Base-by-base conservation (phyloP, 2,888 invertebrate species). In the Muschampia staudingeri region DNA sequence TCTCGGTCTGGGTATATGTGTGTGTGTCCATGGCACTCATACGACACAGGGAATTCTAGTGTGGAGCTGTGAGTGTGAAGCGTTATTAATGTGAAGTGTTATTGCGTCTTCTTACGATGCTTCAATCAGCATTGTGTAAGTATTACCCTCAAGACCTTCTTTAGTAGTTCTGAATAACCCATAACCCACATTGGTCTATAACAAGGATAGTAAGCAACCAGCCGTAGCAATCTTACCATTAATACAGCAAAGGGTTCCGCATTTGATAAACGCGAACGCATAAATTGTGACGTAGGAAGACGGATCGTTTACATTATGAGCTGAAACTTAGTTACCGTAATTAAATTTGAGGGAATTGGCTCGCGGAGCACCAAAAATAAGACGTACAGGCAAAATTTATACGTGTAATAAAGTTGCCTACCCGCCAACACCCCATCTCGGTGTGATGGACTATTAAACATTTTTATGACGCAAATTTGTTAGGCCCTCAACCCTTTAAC, bases 381-480 rank as follows among this genome's bases (percentile, higher is more conserved):
- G 90, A 90, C 87, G 89, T 89, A 76, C 72, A 83, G 83, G 81
- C 83, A 80, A 86, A 88, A 90, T 90, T 90, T 90, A 90, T 90
- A 85, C 82, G 79, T 78, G 88, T 87, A 90, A 90, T 90, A 91
- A 90, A 90, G 88, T 86, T 81, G 83, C 82, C 82, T 76, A 81
- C 78, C 85, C 85, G 88, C 87, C 88, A 87, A 86, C 87, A 80
- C 75, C 76, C 89, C 87, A 87, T 88, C 87, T 87, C 84, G 83
- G 69, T 65, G 82, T 85, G 87, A 87, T 89, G 86, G 88, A 82
- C 85, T 87, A 89, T 90, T 89, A 88, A 89, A 82, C 90, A 91
- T 91, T 91, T 90, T 91, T 90, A 90, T 88, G 90, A 89, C 86
- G 85, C 84, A 83, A 89, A 90, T 91, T 91, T 90, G 89, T 90